Evolutionary conservation across 2,888 invertebrate genomes (phyloP).

Genomic region (Gryllus longicercus): DNA sequence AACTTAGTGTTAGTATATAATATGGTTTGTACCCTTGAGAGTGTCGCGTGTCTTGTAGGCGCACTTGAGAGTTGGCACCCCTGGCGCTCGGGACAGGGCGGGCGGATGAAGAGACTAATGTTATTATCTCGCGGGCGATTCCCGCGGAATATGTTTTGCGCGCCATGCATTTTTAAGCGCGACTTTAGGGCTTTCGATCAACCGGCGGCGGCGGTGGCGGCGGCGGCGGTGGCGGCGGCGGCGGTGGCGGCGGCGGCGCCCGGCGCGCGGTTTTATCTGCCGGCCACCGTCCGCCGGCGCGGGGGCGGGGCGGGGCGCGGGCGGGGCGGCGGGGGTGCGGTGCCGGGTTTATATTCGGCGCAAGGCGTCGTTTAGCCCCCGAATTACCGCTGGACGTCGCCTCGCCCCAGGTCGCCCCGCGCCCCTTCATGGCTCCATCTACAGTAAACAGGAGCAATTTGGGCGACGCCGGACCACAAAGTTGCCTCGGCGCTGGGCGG

Average conservation of each 20-base stretch:
- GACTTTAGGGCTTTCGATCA: conserved; percentile 2
- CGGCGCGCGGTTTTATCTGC: neutral
- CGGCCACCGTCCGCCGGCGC: neutral
- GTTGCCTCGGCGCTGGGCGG: neutral
- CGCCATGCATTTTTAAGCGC: conserved; percentile 17
- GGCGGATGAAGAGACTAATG: conserved; percentile 3
- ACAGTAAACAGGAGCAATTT: conserved; percentile 17
- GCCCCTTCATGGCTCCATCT: conserved; percentile 5
- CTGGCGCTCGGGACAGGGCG: neutral
- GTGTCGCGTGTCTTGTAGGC: neutral
- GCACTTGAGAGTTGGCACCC: neutral
- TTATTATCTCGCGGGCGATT: conserved; percentile 11
- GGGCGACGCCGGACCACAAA: neutral
- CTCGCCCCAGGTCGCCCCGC: neutral
- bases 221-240: neutral
- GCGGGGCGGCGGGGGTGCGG: neutral
- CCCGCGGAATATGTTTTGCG: conserved; percentile 1
- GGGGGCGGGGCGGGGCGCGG: neutral
- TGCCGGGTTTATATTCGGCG: conserved; percentile 17
- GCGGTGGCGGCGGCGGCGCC: neutral
- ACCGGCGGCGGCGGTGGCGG: neutral
- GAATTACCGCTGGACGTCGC: neutral
- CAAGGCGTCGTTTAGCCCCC: conserved; percentile 6
- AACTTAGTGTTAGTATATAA: too few species aligned
- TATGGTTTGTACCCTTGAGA: neutral